Percentiles rank a stretch among this genome's conserved stretches.
phyloP scores from a whole-genome alignment of 2,113 vertebrate genomes.

The Oreamnos americanus region DNA sequence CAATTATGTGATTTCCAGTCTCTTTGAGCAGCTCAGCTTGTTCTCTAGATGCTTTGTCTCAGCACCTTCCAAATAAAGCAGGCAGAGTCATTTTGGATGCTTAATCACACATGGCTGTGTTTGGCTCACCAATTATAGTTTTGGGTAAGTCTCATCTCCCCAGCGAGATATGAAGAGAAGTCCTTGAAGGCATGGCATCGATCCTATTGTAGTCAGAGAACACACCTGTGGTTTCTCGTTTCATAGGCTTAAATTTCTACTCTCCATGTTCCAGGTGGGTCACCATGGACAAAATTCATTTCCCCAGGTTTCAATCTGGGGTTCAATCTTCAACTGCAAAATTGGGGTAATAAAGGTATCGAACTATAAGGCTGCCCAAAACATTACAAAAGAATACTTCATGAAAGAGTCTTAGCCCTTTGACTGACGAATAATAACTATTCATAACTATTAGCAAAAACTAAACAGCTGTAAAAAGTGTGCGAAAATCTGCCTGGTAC shows the following conservation, averaged over 20 bases:
- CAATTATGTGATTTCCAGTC: background rate
- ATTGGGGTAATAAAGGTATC: background rate
- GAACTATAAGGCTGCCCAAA: background rate
- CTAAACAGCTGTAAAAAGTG: background rate
- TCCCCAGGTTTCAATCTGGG: background rate
- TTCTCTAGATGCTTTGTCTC: background rate
- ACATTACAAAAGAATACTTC: background rate
- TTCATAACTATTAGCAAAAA: background rate
- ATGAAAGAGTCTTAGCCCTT: background rate
- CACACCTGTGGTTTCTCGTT: background rate
- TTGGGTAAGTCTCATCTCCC: background rate
- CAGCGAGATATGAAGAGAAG: background rate
- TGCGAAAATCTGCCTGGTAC: background rate
- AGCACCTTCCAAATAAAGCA: background rate
- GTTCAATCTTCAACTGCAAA: background rate
- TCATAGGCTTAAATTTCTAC: background rate
- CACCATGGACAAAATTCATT: background rate
- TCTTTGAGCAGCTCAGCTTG: background rate
- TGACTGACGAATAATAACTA: background rate
- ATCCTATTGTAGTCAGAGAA: background rate
- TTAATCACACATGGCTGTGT: background rate
- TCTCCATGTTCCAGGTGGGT: background rate
- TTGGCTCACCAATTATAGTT: background rate
- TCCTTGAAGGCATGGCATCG: background rate
- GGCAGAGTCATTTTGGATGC: accelerated